These are phyloP conservation scores for Myotis planiceps DNA, from an alignment of 2,797 vertebrate genomes.

Conservation along the genomic window DNA sequence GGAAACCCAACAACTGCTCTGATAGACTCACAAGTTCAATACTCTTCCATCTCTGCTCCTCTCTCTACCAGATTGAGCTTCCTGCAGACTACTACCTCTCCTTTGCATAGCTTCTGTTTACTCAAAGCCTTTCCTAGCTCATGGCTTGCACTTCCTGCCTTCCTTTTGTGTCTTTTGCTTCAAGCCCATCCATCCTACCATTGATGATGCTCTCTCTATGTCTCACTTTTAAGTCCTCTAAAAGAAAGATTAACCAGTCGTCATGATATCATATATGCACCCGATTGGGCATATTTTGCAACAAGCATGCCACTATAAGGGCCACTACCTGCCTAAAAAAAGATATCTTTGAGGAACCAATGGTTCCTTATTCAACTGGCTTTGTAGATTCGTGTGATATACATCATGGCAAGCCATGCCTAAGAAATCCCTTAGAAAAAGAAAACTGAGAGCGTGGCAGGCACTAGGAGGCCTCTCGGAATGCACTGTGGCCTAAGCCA, in stretches of 20 bases:
- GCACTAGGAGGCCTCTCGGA: background rate
- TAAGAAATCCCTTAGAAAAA: background rate
- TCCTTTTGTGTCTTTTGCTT: background rate
- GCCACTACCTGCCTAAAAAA: background rate
- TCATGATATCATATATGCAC: background rate
- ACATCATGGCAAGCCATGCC: background rate
- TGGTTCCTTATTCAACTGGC: background rate
- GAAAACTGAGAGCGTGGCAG: background rate
- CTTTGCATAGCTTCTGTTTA: background rate
- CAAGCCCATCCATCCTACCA: background rate
- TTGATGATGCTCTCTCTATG: background rate
- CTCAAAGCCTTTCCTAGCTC: background rate
- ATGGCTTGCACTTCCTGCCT: background rate
- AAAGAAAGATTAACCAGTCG: background rate
- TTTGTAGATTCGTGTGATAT: background rate
- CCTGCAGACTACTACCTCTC: background rate
- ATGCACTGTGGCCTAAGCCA: background rate
- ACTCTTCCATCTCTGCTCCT: background rate
- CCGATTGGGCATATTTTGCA: background rate
- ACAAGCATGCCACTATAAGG: background rate
- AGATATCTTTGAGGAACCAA: background rate
- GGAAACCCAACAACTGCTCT: background rate
- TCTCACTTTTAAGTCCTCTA: background rate
- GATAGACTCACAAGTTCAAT: background rate
- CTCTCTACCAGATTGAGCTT: background rate